phyloP scores from a whole-genome alignment of 2,113 vertebrate genomes.

The Bambusicola thoracicus region DNA sequence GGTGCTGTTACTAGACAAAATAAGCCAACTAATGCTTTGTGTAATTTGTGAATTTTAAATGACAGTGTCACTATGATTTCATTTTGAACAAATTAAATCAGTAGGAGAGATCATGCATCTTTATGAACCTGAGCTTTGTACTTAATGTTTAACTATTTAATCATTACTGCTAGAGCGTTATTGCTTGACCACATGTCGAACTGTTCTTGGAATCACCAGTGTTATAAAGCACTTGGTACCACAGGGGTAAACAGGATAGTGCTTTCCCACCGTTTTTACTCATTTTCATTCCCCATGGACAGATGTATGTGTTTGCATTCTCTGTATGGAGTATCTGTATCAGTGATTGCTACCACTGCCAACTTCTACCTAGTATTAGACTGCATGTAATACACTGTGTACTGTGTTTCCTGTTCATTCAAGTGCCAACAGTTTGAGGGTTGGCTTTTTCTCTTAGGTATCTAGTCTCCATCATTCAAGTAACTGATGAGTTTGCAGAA shows the following conservation, averaged over 20 bases:
- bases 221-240: not conserved
- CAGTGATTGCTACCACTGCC: rapidly evolving
- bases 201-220: not conserved
- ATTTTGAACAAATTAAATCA: not conserved
- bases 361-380: not conserved
- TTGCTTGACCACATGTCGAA: not conserved
- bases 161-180: not conserved
- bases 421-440: not conserved
- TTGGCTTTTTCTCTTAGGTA: not conserved
- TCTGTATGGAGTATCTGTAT: not conserved
- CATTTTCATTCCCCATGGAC: not conserved
- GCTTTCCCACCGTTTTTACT: not conserved
- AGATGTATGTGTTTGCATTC: not conserved
- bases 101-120: not conserved
- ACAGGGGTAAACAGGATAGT: not conserved
- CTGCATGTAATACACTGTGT: not conserved
- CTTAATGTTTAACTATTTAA: not conserved
- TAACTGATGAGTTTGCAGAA: not conserved
- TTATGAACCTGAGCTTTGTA: not conserved
- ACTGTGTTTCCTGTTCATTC: not conserved
- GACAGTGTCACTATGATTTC: not conserved
- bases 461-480: not conserved
- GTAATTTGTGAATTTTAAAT: not conserved
- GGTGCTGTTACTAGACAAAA: not conserved
- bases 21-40: not conserved